These are phyloP conservation scores for Decapterus maruadsi DNA, from an alignment of 2,797 vertebrate genomes.

Conservation along the genomic window DNA sequence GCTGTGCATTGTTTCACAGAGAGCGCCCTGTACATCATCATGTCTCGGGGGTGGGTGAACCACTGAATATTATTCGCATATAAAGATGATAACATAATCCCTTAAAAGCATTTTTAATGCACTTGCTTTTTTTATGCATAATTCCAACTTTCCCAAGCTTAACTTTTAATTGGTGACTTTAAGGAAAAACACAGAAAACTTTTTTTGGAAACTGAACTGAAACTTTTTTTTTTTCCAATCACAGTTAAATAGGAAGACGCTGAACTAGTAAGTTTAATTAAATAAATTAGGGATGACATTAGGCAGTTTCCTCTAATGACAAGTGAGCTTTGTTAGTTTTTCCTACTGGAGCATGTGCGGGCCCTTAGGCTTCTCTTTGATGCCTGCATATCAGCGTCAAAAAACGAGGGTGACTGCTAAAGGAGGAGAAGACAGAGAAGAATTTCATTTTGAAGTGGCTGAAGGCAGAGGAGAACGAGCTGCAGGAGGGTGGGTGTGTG, in stretches of 20 bases:
- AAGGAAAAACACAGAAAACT: not conserved
- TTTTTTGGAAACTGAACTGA: not conserved
- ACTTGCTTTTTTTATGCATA: not conserved
- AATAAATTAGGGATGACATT: slow-evolving; percentile 26
- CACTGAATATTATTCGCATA: slow-evolving; percentile 18
- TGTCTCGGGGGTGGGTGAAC: slow-evolving; percentile 16
- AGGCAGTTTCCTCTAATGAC: slow-evolving; percentile 27
- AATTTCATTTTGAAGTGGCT: slow-evolving; percentile 94
- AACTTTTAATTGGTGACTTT: not conserved
- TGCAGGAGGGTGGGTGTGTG: slow-evolving; percentile 23
- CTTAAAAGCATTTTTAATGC: not conserved
- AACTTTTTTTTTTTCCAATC: too few species aligned
- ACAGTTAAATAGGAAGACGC: not conserved
- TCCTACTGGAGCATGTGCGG: slow-evolving; percentile 22
- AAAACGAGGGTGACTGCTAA: slow-evolving; percentile 71
- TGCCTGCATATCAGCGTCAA: slow-evolving; percentile 88
- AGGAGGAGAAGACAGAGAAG: slow-evolving; percentile 79
- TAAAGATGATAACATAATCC: slow-evolving; percentile 4
- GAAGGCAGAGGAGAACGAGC: slow-evolving; percentile 78
- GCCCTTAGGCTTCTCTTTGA: slow-evolving; percentile 86
- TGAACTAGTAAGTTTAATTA: not conserved
- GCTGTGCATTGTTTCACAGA: slow-evolving; percentile 55
- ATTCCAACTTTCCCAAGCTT: not conserved
- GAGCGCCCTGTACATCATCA: slow-evolving; percentile 37
- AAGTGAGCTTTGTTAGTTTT: slow-evolving; percentile 43